A percentile compares a stretch with the other conserved stretches of the same genome.
Conservation (phyloP, 1,140 invertebrate genomes). For the Semibalanus balanoides region DNA sequence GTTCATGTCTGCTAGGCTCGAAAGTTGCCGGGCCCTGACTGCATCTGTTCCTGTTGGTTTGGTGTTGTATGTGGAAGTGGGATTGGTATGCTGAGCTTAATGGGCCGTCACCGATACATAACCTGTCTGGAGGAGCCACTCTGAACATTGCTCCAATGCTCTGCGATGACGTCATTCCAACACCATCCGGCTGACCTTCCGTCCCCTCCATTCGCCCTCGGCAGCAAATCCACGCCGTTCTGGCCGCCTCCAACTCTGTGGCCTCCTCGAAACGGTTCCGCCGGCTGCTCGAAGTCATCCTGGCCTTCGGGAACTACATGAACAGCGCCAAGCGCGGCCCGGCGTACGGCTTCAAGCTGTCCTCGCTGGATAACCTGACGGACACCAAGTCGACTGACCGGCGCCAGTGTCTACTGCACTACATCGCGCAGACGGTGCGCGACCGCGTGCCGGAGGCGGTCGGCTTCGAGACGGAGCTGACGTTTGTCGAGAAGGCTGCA, state of each 20-base stretch:
- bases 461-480: conserved; percentile 79
- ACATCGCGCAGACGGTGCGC: conserved; percentile 77
- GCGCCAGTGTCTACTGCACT: conserved; percentile 79
- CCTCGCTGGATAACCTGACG: conserved; percentile 82
- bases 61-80: too few relatives aligned
- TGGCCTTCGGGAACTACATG: conserved; percentile 97
- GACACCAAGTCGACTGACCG: conserved; percentile 93
- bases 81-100: too few relatives aligned
- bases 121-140: too few relatives aligned
- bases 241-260: conserved; percentile 78
- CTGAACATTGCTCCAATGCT: too few relatives aligned
- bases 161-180: too few relatives aligned
- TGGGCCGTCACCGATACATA: too few relatives aligned
- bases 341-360: conserved; percentile 95
- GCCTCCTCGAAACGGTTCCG: conserved; percentile 78
- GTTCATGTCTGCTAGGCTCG: too few relatives aligned
- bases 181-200: too few relatives aligned
- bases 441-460: conserved; percentile 75
- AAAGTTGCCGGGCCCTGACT: too few relatives aligned
- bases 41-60: too few relatives aligned
- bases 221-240: conserved; percentile 82
- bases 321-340: conserved; percentile 92
- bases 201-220: conserved; percentile 20
- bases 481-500: conserved; percentile 91
- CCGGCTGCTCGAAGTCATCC: conserved; percentile 79